Percentiles rank a stretch among this genome's conserved stretches.
These are phyloP conservation scores for Decapterus maruadsi DNA, from an alignment of 2,797 vertebrate species.

Conservation along the genomic window DNA sequence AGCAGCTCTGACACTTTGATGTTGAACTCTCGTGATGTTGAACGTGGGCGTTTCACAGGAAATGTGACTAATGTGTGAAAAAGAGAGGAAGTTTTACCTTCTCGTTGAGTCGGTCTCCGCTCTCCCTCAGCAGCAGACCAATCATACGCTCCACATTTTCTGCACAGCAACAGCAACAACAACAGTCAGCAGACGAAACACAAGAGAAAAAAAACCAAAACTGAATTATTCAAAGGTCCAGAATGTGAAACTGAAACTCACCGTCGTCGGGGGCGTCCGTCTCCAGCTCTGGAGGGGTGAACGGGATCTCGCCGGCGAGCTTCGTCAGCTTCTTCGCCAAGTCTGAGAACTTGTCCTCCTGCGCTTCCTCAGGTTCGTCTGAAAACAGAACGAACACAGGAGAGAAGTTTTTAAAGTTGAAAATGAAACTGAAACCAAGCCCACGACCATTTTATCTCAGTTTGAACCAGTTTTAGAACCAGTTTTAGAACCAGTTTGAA, in stretches of 20 bases:
- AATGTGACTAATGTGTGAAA: too few relatives aligned
- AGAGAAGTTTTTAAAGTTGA: neutral
- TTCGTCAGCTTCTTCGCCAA: conserved; percentile 45
- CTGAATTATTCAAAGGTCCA: neutral
- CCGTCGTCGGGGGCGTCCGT: neutral
- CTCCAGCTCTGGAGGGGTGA: conserved; percentile 49
- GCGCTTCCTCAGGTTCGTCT: neutral
- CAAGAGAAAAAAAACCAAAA: too few relatives aligned
- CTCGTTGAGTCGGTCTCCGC: conserved; percentile 83
- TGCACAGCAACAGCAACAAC: neutral
- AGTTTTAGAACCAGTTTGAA: too few relatives aligned
- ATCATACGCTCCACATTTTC: conserved; percentile 82
- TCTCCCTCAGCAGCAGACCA: conserved; percentile 83
- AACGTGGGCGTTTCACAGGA: too few relatives aligned
- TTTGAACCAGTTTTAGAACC: too few relatives aligned
- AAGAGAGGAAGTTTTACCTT: conserved; percentile 71
- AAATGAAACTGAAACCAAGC: too few relatives aligned
- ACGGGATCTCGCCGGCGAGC: conserved; percentile 65
- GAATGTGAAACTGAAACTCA: conserved; percentile 15
- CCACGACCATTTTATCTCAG: neutral
- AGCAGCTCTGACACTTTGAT: too few relatives aligned
- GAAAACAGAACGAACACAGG: neutral
- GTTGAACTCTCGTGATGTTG: too few relatives aligned
- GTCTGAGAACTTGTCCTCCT: conserved; percentile 5
- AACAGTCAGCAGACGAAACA: neutral